Base-by-base conservation (phyloP, 2,113 vertebrate genomes). In the Clarias gariepinus region DNA sequence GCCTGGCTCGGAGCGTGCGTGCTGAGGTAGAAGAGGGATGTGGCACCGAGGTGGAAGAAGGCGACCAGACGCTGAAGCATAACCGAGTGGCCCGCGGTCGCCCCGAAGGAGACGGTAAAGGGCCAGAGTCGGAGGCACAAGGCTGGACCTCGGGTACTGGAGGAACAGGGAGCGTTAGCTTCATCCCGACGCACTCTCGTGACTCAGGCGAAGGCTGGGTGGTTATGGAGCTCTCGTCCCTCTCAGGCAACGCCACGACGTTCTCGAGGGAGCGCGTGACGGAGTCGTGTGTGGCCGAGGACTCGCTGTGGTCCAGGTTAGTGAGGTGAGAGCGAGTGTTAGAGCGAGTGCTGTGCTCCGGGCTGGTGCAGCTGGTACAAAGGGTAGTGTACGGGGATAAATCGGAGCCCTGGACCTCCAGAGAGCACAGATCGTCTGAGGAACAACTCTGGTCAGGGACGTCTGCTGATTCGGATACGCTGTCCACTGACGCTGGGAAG, bases 391-490 rank as follows among this genome's bases (percentile, higher is more conserved):
- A 96, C 0, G 96, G 93, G 85, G 96, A 97, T 71, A 95, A 92
- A 88, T 96, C 96, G 0, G 94, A 97, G 60, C 95, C 95, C 87
- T 96, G 97, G 81, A 96, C 95, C 91, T 96, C 97, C 84, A 97
- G 93, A 0, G 96, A 97, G 89, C 95, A 96, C 91, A 97, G 90
- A 89, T 97, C 96, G 88, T 96, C 96, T 1, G 96, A 97, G 77
- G 96, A 97, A 91, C 93, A 96, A 64, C 94, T 96, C 85, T 21
- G 93, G 81, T 95, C 96, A 16, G 94, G 95, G 33, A 93, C 68
- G 80, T 96, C 96, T 15, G 90, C 95, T 83, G 94, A 91, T 90
- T 96, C 96, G 0, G 96, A 97, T 71, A 94, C 92, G 79, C 95
- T 96, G 90, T 96, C 96, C 87, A 95, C 96, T 12, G 96, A 97